phyloP scores from a whole-genome alignment of 2,113 vertebrate species.

The Connochaetes taurinus region DNA sequence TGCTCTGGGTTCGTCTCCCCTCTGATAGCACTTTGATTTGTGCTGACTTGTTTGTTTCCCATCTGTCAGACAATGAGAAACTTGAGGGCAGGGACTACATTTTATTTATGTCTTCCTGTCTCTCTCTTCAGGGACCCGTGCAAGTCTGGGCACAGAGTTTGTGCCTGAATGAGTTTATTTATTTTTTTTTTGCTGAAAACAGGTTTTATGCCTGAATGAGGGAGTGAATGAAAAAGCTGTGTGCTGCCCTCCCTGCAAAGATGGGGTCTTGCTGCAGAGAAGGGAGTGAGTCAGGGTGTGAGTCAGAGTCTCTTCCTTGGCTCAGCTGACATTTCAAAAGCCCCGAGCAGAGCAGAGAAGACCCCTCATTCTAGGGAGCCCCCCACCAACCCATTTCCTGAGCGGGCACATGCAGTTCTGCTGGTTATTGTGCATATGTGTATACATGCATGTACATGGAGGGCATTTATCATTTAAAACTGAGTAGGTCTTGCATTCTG shows the following conservation, averaged over 20 bases:
- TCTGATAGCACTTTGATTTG: neutral
- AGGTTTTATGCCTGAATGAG: conserved; percentile 33
- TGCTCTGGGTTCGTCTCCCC: neutral
- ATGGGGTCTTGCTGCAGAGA: neutral
- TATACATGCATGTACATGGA: neutral
- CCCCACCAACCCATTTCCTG: neutral
- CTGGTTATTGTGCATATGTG: neutral
- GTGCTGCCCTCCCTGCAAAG: neutral
- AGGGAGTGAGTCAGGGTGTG: conserved; percentile 42
- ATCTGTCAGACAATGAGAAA: neutral
- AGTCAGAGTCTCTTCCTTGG: conserved; percentile 22
- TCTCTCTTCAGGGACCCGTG: neutral
- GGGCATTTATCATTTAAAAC: neutral
- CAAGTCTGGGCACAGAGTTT: neutral
- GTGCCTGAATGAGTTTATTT: neutral
- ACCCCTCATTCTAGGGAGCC: neutral
- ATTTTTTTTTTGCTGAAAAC: neutral
- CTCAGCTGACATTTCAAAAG: conserved; percentile 32
- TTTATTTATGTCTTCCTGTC: neutral
- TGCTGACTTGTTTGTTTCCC: neutral
- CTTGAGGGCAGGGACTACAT: neutral
- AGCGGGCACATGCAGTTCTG: neutral
- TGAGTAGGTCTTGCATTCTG: neutral
- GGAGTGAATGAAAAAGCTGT: neutral
- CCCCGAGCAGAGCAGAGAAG: neutral